Base-by-base conservation (phyloP, 2,113 vertebrate genomes). In the Cynoglossus semilaevis region DNA sequence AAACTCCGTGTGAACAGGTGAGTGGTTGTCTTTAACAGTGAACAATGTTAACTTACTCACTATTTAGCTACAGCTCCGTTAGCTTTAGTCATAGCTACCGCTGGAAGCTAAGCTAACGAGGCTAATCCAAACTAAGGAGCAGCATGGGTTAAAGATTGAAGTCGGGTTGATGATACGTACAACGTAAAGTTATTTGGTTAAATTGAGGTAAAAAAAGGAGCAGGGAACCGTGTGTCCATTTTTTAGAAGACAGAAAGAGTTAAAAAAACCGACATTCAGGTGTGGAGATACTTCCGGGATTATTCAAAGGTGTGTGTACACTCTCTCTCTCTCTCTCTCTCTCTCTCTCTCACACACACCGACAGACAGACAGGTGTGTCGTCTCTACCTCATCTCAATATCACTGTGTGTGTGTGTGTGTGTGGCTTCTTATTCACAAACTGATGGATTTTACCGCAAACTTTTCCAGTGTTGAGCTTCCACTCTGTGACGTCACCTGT, bases 401-500 rank as follows among this genome's bases (percentile, higher is more conserved):
- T 29, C 3, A 10, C 38, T 5, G 7, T 40, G 38, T 12, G 38
- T 41, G 38, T 41, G 38, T 41, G 10, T 41, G 8, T 13, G 10
- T 14, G 38, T 13, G 11, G 9, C 38, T 14, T 5, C 38, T 13
- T 12, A 5, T 5, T 41, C 38, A 41, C 4, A 13, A 41, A 41
- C 10, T 13, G 38, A 41, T 41, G 38, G 38, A 11, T 41, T 41
- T 12, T 41, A 5, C 38, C 10, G 9, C 37, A 38, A 41, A 41
- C 38, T 13, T 14, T 13, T 41, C 38, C 2, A 41, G 14, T 13
- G 38, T 13, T 41, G 38, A 4, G 4, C 10, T 41, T 13, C 9
- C 38, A 41, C 38, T 11, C 10, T 80, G 72, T 63, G 70, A 36
- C 42, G 0, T 85, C 18, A 2, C 62, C 11, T 80, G 80, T 76